phyloP scores from a whole-genome alignment of 2,113 vertebrate genomes.

The Coryphaenoides rupestris region DNA sequence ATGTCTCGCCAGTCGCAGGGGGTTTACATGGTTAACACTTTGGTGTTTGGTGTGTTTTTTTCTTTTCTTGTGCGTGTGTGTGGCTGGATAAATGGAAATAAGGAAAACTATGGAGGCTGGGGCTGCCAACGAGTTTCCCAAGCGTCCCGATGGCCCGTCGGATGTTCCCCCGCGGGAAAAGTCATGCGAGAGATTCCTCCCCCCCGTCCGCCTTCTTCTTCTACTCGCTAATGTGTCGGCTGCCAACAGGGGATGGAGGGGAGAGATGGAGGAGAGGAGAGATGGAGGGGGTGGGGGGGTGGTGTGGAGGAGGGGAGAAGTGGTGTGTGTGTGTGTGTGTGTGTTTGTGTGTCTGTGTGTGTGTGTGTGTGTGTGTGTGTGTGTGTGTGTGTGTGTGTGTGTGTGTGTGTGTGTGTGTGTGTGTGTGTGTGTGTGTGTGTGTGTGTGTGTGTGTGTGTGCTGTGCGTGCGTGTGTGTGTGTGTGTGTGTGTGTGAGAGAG shows the following conservation, averaged over 20 bases:
- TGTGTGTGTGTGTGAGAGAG: too few relatives aligned
- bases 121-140: conserved; percentile 53
- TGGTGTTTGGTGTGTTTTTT: conserved; percentile 33
- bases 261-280: not conserved
- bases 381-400: conserved; percentile 3
- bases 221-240: conserved; percentile 18
- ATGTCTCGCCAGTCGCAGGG: conserved; percentile 21
- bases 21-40: conserved; percentile 12
- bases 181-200: conserved; percentile 50
- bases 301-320: too few relatives aligned
- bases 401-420: conserved; percentile 9
- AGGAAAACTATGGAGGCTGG: too few relatives aligned
- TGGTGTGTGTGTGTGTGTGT: too few relatives aligned
- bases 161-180: conserved; percentile 61
- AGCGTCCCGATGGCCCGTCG: conserved; percentile 48
- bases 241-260: conserved; percentile 28
- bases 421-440: conserved; percentile 12
- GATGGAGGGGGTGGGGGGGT: too few relatives aligned
- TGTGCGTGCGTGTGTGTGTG: too few relatives aligned
- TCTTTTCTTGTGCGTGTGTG: conserved; percentile 14
- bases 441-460: conserved; percentile 3
- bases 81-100: conserved; percentile 19
- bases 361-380: conserved; percentile 5
- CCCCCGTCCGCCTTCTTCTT: not conserved
- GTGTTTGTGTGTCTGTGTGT: conserved; percentile 12